phyloP scores from a whole-genome alignment of 1,140 invertebrate genomes.

The Drosophila pseudoobscura region DNA sequence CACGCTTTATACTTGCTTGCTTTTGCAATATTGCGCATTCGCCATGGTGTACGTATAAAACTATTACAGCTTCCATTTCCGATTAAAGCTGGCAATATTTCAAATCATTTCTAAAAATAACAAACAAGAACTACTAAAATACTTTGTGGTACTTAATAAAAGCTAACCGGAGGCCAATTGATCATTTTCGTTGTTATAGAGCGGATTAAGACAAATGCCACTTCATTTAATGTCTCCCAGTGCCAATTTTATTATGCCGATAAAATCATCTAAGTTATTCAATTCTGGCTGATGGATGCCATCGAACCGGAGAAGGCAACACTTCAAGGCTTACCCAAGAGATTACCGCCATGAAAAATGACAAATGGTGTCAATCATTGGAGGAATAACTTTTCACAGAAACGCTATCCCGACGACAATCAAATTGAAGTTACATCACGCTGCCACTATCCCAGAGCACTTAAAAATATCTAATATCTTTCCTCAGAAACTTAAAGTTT shows the following conservation, averaged over 20 bases:
- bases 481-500: too few relatives aligned
- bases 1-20: conserved; percentile 17
- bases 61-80: neutral
- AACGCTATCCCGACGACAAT: too few relatives aligned
- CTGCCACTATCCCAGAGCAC: too few relatives aligned
- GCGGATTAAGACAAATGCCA: neutral
- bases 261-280: too few relatives aligned
- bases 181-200: neutral
- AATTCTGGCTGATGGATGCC: too few relatives aligned
- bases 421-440: too few relatives aligned
- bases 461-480: too few relatives aligned
- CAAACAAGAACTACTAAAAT: conserved; percentile 10
- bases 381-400: neutral
- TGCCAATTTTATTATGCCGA: neutral
- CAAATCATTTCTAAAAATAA: conserved; percentile 35
- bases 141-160: conserved; percentile 2
- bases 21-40: neutral
- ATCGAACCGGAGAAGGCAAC: neutral
- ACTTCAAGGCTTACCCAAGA: neutral
- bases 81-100: conserved; percentile 11
- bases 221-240: neutral
- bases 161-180: neutral
- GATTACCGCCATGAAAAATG: neutral
- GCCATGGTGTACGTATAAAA: neutral
- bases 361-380: neutral